Base-by-base conservation (phyloP, 2,797 vertebrate species). In the Crax fasciolata region DNA sequence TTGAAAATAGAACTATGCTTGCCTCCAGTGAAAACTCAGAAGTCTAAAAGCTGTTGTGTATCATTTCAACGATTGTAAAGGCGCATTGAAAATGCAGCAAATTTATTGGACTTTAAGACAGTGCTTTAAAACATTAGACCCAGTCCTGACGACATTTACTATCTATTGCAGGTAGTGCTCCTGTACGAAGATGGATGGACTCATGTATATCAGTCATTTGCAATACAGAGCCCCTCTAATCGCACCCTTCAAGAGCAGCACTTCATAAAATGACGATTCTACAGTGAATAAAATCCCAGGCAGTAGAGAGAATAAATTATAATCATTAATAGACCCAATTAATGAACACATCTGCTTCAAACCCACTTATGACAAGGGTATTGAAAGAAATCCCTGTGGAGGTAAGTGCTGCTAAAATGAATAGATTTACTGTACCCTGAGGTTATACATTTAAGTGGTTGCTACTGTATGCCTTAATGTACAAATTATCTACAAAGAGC, bases 281-380 rank as follows among this genome's bases (percentile, higher is more conserved):
- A 72, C 8, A 66, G 43, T 6, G 14, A 90, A 76, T 83, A 84
- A 96, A 93, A 81, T 52, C 43, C 43, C 35, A 81, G 30, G 11
- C 52, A 91, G 35, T 32, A 84, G 55, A 66, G 3, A 65, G 28
- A 70, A 66, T 70, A 75, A 71, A 79, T 91, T 92, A 68, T 24
- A 87, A 86, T 43, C 14, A 63, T 82, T 91, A 90, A 49, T 84
- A 90, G 82, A 84, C 25, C 10, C 2, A 88, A 76, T 90, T 87
- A 95, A 95, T 88, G 79, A 91, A 90, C 58, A 91, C 66, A 94
- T 88, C 51, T 94, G 76, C 72, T 92, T 85, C 67, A 67, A 95
- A 84, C 5, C 58, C 58, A 83, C 87, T 93, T 85, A 65, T 62
- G 61, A 46, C 61, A 85, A 59, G 15, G 35, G 59, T 67, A 59